Evolutionary conservation across 2,797 vertebrate genomes (phyloP).

Genomic region (Pristis pectinata): DNA sequence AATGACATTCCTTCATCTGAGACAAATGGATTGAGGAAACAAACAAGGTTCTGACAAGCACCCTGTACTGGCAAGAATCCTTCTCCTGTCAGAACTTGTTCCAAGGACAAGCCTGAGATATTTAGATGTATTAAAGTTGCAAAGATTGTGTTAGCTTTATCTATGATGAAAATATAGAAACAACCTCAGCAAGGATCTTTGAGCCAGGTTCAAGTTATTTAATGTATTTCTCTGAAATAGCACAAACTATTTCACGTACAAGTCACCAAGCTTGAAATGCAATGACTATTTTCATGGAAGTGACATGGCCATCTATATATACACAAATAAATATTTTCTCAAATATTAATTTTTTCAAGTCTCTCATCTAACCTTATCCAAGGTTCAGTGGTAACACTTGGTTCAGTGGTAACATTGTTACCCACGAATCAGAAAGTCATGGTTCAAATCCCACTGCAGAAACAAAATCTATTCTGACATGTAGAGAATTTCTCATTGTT

Average conservation of each 20-base stretch:
- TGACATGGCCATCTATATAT: background rate
- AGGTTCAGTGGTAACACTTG: too few relatives aligned
- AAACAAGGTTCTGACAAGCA: background rate
- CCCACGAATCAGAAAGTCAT: background rate
- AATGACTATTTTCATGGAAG: background rate
- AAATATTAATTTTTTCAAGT: too few relatives aligned
- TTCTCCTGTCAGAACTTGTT: background rate
- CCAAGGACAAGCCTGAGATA: constrained; percentile 16
- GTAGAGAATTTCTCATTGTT: too few relatives aligned
- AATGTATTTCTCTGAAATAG: background rate
- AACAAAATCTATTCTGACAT: background rate
- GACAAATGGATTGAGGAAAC: background rate
- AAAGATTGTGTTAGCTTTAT: background rate
- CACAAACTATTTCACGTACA: background rate
- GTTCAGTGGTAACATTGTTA: background rate
- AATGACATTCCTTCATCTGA: background rate
- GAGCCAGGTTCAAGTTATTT: background rate
- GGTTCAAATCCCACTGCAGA: background rate
- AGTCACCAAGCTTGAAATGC: background rate
- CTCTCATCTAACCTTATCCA: background rate
- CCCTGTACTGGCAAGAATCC: background rate
- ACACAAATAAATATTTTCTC: too few relatives aligned
- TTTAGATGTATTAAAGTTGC: background rate
- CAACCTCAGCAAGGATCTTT: background rate
- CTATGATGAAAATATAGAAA: background rate